Evolutionary conservation across 1,140 invertebrate species (phyloP), one percentile per base, ranked within the genome.

Genomic region (Lepidostoma basale): DNA sequence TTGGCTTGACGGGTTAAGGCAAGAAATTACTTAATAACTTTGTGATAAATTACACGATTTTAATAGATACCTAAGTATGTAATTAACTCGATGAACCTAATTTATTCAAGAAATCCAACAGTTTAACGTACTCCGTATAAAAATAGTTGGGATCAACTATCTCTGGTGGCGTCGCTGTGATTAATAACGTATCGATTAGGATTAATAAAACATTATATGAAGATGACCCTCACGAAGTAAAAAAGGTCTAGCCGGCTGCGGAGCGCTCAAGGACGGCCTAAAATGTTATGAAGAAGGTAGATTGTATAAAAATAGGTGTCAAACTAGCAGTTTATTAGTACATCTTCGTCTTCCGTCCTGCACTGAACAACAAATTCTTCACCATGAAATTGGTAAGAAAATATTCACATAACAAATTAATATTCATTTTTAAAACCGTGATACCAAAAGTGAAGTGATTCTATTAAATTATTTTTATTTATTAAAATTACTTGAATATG

Each of bases 331-430:
- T 30, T 33, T 28, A 54, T 54, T 28, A 54, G 49, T 54, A 14
- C 49, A 16, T 30, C 25, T 14, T 54, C 30, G 14, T 54, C 49
- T 52, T 52, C 49, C n/a, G 25, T 54, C 10, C 49, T 30, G 49
- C n/a, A 30, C 20, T 9, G 14, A 54, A 28, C 25, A 22, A 54
- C 26, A 30, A 54, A 14, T 3, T 6, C n/a, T 30, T 54, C 49
- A 54, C 49, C 49, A 54, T 54, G 49, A 54, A 54, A 54, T 14
- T 54, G 26, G 49, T 54, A 54, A 54, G 49, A 18, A 30, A 36
- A 36, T 2, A 36, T 2, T 1, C 1, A 36, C 33, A 2, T 6
- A 36, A 5, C 14, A 36, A 36, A 36, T 2, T 36, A 36, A 6
- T 36, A 36, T 36, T 36, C 14, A 9, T 12, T 36, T 36, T 12